Base-by-base conservation (phyloP, 2,888 invertebrate genomes). In the Ectropis crepuscularia region DNA sequence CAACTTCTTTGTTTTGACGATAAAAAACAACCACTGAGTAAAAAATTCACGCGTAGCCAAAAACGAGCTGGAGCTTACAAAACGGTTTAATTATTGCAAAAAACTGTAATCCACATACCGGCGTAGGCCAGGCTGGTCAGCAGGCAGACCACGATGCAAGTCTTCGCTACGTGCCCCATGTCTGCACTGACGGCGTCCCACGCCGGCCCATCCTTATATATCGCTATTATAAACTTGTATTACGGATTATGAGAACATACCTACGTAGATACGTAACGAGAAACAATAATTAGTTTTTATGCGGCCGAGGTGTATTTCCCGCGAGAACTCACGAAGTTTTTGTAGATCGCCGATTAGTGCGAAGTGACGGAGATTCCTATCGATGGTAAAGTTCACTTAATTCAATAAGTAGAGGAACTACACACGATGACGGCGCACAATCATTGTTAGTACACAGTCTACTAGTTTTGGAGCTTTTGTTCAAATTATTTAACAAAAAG, bases 121-220 rank as follows among this genome's bases (percentile, higher is more conserved):
- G 81, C 80, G 69, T 82, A 58, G 43, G 70, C 75, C 37, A 76
- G 61, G 73, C 75, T 75, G 55, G 75, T 47, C 39, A 77, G 58
- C 5, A 85, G 77, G 73, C 82, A 77, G 57, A 83, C 71, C 70
- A 77, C 70, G 62, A 81, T 68, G 70, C 81, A 75, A 75, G 74
- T 68, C 67, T 78, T 81, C 78, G 78, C 72, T 74, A 81, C 70
- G 74, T 74, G 77, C 70, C 71, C 81, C 90, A 90, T 90, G 79
- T 71, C 79, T 81, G 68, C 66, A 87, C 86, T 86, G 79, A 79
- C 76, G 63, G 54, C 67, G 67, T 63, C 50, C 62, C 68, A 59
- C 68, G 65, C 61, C 64, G 68, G 67, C 70, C 71, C 82, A 85
- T 86, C 89, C 90, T 89, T 89, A 83, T 90, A 90, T 90, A 90